Evolutionary conservation across 2,797 vertebrate species (phyloP), one percentile per base, ranked within the genome.

Genomic region (Alca torda): DNA sequence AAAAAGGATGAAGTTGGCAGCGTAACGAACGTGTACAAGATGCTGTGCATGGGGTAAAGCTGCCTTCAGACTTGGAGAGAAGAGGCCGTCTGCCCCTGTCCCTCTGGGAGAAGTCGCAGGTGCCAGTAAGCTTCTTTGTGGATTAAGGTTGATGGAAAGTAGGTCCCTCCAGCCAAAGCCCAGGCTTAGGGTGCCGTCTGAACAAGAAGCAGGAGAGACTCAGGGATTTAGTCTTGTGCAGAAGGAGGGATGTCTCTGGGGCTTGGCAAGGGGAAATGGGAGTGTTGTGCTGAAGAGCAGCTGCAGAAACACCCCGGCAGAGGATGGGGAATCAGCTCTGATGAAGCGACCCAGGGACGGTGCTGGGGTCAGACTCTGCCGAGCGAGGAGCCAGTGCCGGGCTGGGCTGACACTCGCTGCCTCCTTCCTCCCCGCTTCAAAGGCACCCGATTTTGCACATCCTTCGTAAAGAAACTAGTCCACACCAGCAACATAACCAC

Each of bases 181-280:
- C 46, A 18, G 77, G 69, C 79, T 88, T 60, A 80, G 57, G 61
- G 35, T 50, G 35, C 53, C n/a, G 74, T 67, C 79, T 46, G 69
- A 48, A 60, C 35, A 61, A 89, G 84, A 14, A 64, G 21, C 64
- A 53, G 74, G 26, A 69, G 46, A 74, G 30, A 25, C 39, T 77
- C n/a, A 8, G 67, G 67, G 64, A 43, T 90, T 73, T 13, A 25
- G 30, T 35, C 37, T 28, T 35, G 41, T 78, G 77, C 80, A 45
- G 64, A 39, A 77, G 73, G 35, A 80, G 60, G 30, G 79, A 61
- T 26, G 31, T 35, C 46, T 80, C 30, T 33, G 59, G 35, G 53
- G 48, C n/a, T 84, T 48, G 57, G 30, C 0, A 0, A 24, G 39
- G 60, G 30, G 46, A 65, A n/a, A 14, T 3, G 30, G 61, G 78